A percentile compares a stretch with the other conserved stretches of the same genome.
Evolutionary conservation across 2,113 vertebrate species (phyloP).

Genomic region (Cryptomyrus ogoouensis): DNA sequence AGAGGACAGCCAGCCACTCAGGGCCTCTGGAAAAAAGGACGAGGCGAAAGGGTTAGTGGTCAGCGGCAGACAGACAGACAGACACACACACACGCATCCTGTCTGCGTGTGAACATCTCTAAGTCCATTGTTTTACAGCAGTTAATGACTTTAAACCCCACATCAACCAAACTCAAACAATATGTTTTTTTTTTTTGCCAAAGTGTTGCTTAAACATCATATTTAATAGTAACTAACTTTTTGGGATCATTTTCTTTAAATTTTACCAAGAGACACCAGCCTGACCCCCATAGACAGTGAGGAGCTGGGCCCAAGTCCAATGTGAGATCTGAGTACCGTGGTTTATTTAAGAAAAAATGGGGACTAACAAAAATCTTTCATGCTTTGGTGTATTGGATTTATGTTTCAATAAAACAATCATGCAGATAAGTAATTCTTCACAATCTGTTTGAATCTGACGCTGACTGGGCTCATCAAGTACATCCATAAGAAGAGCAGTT

Average conservation of each 20-base stretch:
- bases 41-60: neutral
- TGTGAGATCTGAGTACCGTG: neutral
- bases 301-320: neutral
- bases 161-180: neutral
- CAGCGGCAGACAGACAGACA: neutral
- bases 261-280: neutral
- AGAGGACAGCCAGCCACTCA: conserved; percentile 55
- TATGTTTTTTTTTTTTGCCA: neutral
- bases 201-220: neutral
- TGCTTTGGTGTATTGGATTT: neutral
- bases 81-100: neutral
- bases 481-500: neutral
- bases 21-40: conserved; percentile 36
- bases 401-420: neutral
- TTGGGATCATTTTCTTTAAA: neutral
- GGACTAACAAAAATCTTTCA: neutral
- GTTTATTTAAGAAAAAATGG: neutral
- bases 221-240: neutral
- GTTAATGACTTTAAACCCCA: neutral
- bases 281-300: neutral
- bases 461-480: neutral
- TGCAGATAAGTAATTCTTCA: neutral
- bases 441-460: neutral
- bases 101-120: neutral
- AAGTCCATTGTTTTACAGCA: neutral